Evolutionary conservation across 2,797 vertebrate genomes (phyloP), one percentile per base, ranked within the genome.

Genomic region (Chelonia mydas): DNA sequence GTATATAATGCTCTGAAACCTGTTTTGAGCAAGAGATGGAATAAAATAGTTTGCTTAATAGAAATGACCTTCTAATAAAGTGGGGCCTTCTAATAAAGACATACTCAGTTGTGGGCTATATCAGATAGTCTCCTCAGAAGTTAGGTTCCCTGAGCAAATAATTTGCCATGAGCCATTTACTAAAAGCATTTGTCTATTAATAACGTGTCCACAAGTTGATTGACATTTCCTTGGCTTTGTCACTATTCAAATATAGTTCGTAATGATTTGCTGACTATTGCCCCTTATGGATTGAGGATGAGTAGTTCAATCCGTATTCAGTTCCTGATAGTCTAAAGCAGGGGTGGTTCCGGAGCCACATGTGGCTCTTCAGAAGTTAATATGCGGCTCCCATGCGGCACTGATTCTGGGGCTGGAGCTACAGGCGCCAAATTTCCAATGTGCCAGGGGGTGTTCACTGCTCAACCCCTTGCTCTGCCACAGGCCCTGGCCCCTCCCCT

Each of bases 241-340:
- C 77, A 85, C 94, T 93, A 74, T 90, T 92, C 79, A 84, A 6
- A 78, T 76, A 25, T 55, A 80, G 7, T 90, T 93, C 83, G 81
- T 53, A 88, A 54, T 87, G 82, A 50, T 83, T 94, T 95, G 76
- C 81, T 79, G 45, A 95, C 59, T 86, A 83, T 91, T 92, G 74
- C 76, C 7, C 49, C 86, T 25, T 6, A 89, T 61, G 88, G 68
- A 86, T 5, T 23, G 51, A 93, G 90, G 68, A 83, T 51, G 45
- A 61, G 33, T 6, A 19, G 45, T 84, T 96, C 74, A 84, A 86
- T 94, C 37, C 54, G 5, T 68, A 83, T 83, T 96, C 90, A 57
- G 81, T 49, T 89, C 47, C 89, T 82, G 85, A 89, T 87, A 93
- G 91, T 91, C 72, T 61, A 53, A 53, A 53, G 17, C 51, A 53